Evolutionary conservation across 2,888 invertebrate genomes (phyloP).

Genomic region (Eugnorisma glareosa): DNA sequence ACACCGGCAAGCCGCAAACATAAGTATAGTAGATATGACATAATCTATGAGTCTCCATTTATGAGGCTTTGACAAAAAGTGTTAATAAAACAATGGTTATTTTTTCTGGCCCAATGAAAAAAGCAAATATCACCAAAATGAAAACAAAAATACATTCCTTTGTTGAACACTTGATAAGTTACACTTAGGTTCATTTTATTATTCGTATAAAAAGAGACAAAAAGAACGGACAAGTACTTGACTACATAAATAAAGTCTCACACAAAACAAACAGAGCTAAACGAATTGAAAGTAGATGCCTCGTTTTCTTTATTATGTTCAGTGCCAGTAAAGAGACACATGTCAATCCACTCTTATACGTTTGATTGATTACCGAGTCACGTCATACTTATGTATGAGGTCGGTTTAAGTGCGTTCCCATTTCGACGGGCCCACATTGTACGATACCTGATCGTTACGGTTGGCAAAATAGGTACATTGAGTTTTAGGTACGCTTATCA

Average conservation of each 20-base stretch:
- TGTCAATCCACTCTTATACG: conserved; percentile 59
- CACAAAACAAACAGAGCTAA: conserved; percentile 57
- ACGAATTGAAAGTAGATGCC: conserved; percentile 57
- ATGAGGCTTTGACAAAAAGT: too few species aligned
- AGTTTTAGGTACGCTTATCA: conserved; percentile 23
- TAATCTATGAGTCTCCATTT: too few species aligned
- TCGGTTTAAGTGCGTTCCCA: conserved; percentile 33
- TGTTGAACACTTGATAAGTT: conserved; percentile 46
- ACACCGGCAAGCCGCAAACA: too few species aligned
- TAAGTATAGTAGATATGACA: too few species aligned
- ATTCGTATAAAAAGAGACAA: conserved; percentile 59
- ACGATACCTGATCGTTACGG: conserved; percentile 25
- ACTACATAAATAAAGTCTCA: conserved; percentile 60
- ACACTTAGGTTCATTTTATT: conserved; percentile 63
- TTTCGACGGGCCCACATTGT: conserved; percentile 10
- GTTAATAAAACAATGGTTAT: too few species aligned
- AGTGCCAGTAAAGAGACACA: conserved; percentile 49
- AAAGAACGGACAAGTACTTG: conserved; percentile 49
- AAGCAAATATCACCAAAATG: conserved; percentile 26
- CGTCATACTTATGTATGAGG: conserved; percentile 40
- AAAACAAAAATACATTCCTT: conserved; percentile 38
- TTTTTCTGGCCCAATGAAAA: not conserved
- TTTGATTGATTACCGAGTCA: conserved; percentile 63
- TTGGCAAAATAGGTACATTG: conserved; percentile 5
- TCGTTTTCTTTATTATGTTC: conserved; percentile 60